These are phyloP conservation scores for Gymnosoma rotundatum DNA, from an alignment of 2,888 invertebrate species.

Conservation along the genomic window DNA sequence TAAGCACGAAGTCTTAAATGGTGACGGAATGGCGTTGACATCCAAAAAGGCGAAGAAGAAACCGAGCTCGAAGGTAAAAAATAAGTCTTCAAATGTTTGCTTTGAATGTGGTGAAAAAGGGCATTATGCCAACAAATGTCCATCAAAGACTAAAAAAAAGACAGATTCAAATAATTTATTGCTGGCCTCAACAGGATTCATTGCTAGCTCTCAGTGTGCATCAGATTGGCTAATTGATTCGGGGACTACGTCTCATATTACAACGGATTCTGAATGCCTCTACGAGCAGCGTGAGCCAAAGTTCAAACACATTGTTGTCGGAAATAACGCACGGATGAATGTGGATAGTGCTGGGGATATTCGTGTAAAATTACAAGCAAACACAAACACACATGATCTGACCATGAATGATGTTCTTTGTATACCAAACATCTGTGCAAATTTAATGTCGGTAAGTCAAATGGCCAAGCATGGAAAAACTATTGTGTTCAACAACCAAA, in stretches of 20 bases:
- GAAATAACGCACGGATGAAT: constrained; percentile 5
- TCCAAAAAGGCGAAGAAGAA: constrained; percentile 14
- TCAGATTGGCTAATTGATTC: constrained; percentile 59
- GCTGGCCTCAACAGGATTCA: constrained; percentile 37
- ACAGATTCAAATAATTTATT: neutral
- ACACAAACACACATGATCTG: constrained; percentile 29
- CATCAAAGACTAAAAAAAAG: neutral
- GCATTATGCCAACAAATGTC: constrained; percentile 58
- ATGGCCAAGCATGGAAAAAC: constrained; percentile 62
- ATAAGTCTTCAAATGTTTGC: constrained; percentile 25
- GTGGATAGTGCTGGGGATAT: constrained; percentile 33
- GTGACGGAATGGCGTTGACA: constrained; percentile 13
- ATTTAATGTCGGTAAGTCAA: constrained; percentile 61
- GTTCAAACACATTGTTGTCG: constrained; percentile 45
- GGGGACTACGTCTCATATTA: constrained; percentile 58
- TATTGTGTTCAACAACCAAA: constrained; percentile 55
- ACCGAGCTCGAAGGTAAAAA: constrained; percentile 19
- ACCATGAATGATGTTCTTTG: constrained; percentile 57
- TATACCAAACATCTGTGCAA: constrained; percentile 50
- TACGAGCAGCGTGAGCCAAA: constrained; percentile 39
- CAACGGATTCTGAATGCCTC: constrained; percentile 45
- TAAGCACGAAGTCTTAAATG: constrained; percentile 5
- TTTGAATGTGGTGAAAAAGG: constrained; percentile 53
- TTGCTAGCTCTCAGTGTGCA: constrained; percentile 39
- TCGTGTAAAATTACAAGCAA: constrained; percentile 36